phyloP scores from a whole-genome alignment of 2,888 invertebrate species.

The Zaprionus lineosus region DNA sequence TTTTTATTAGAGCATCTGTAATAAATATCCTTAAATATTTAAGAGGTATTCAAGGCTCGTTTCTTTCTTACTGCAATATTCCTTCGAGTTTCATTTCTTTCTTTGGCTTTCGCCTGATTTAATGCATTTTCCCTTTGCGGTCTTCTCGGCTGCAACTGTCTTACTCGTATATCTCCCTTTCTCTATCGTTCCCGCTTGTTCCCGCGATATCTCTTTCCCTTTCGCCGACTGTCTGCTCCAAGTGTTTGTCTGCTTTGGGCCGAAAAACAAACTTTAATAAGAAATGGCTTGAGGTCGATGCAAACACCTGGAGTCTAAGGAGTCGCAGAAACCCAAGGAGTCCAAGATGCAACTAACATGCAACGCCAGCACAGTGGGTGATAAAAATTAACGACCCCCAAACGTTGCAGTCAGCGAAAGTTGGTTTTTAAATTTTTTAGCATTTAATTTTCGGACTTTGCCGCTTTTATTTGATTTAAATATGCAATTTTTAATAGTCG shows the following conservation, averaged over 20 bases:
- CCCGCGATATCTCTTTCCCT: not conserved
- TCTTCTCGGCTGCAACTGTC: slow-evolving; percentile 17
- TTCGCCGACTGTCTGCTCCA: slow-evolving; percentile 1
- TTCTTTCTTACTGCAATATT: not conserved
- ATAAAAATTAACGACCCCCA: slow-evolving; percentile 69
- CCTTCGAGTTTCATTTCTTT: slow-evolving; percentile 9
- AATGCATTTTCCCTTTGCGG: slow-evolving; percentile 47
- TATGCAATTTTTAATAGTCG: slow-evolving; percentile 66
- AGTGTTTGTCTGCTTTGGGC: slow-evolving; percentile 30
- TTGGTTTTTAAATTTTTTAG: slow-evolving; percentile 64
- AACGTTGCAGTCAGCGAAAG: slow-evolving; percentile 62
- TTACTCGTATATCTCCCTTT: not conserved
- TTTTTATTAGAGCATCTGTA: no score
- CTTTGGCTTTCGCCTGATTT: slow-evolving; percentile 29
- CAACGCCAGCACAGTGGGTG: slow-evolving; percentile 42
- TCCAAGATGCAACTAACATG: slow-evolving; percentile 51
- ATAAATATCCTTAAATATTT: not conserved
- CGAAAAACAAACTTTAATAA: slow-evolving; percentile 63
- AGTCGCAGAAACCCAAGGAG: no score
- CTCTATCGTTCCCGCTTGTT: not conserved
- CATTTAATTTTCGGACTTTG: slow-evolving; percentile 54
- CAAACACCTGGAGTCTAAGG: slow-evolving; percentile 51
- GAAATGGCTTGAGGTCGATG: slow-evolving; percentile 36
- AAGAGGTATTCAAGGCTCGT: slow-evolving; percentile 8
- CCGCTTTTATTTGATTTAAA: slow-evolving; percentile 65